Conservation (phyloP, 2,797 vertebrate genomes). For the Prionace glauca region DNA sequence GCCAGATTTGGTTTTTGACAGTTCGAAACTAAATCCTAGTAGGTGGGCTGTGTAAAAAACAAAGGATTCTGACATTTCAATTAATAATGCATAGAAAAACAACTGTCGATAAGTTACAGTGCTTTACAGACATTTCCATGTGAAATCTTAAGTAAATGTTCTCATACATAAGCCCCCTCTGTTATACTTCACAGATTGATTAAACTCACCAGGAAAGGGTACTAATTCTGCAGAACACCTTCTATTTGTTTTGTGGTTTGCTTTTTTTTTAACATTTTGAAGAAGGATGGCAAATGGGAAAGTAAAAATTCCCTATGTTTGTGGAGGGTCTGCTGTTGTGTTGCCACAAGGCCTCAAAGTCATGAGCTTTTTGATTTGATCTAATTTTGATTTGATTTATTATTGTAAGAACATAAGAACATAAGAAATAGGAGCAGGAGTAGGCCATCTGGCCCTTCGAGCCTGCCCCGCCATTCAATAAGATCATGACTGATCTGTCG, state of each 20-base stretch:
- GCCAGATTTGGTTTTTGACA: constrained; percentile 22
- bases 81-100: constrained; percentile 12
- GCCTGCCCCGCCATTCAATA: too few relatives aligned
- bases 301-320: not conserved
- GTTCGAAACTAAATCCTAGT: not conserved
- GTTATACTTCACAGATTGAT: not conserved
- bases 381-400: too few relatives aligned
- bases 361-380: not conserved
- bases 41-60: not conserved
- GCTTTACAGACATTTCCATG: not conserved
- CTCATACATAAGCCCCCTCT: not conserved
- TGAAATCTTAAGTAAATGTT: not conserved
- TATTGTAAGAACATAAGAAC: too few relatives aligned
- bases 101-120: not conserved
- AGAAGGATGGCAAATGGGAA: not conserved
- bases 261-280: not conserved
- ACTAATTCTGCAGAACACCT: not conserved
- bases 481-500: too few relatives aligned
- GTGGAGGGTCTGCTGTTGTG: not conserved
- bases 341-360: not conserved
- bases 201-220: not conserved
- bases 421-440: too few relatives aligned
- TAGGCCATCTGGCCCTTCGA: too few relatives aligned
- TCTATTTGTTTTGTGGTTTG: not conserved
- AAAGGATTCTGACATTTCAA: not conserved